Base-by-base conservation (phyloP, 2,797 vertebrate genomes). In the Graptemys geographica region DNA sequence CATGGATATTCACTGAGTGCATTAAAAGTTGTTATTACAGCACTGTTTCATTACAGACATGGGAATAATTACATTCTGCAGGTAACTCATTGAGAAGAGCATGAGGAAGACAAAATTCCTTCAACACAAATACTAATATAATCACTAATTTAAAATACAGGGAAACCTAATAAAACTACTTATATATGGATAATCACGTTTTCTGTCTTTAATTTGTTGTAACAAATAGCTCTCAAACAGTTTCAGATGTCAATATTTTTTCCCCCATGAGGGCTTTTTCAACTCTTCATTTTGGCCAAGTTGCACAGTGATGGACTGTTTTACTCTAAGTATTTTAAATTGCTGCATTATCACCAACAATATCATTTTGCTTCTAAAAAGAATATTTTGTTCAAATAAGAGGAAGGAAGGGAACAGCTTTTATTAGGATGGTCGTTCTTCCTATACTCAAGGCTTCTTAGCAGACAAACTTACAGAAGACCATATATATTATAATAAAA, bases 401-500 rank as follows among this genome's bases (percentile, higher is more conserved):
- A 69, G 62, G 62, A 76, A 7, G 49, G 74, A 23, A 83, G 41
- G 11, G 53, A 96, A 85, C 49, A 92, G 79, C 88, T 93, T 94
- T 94, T 82, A 47, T 21, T 53, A 84, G n/a, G 15, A 96, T 19
- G 57, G 52, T 86, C 23, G 83, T 84, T 95, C 93, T 90, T 74
- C 76, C 27, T 59, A 44, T 69, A 90, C 59, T 53, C 69, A 83
- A 82, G 31, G 78, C 55, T 90, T 89, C 49, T 57, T 94, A 87
- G 91, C 91, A 96, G 84, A 84, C 44, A 95, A 90, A 90, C 85
- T 94, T 89, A 92, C 3, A 81, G 76, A 95, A 85, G 5, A 51
- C 51, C 80, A 88, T 92, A 96, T 97, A 95, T 8, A 69, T 69
- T 69, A 2, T 11, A 92, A 97, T 12, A 80, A 78, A 94, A 89